A percentile compares a stretch with the other conserved stretches of the same genome.
phyloP scores from a whole-genome alignment of 1,140 invertebrate genomes.

The Drosophila grimshawi region DNA sequence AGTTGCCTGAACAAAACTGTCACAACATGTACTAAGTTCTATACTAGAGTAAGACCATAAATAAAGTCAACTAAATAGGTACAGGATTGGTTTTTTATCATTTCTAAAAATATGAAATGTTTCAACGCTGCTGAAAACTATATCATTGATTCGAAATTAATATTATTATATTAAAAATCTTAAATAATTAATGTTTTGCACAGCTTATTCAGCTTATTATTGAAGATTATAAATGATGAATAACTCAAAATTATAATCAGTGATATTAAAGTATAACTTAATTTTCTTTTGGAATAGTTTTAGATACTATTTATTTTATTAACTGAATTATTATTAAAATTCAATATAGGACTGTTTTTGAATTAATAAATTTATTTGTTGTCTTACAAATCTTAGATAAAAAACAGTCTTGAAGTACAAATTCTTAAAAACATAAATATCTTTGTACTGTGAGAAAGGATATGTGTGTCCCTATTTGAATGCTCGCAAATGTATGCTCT shows the following conservation, averaged over 20 bases:
- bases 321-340: too few relatives aligned
- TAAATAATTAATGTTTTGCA: too few relatives aligned
- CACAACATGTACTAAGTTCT: conserved; percentile 32
- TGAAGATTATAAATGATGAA: too few relatives aligned
- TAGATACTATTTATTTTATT: too few relatives aligned
- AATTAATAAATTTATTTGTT: too few relatives aligned
- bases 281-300: too few relatives aligned
- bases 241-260: too few relatives aligned
- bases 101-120: background rate
- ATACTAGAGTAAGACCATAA: background rate
- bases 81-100: background rate
- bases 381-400: too few relatives aligned
- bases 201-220: too few relatives aligned
- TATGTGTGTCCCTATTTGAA: background rate
- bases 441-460: background rate
- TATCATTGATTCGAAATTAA: background rate
- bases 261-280: too few relatives aligned
- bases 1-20: conserved; percentile 39
- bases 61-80: conserved; percentile 23
- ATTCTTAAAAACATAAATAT: background rate
- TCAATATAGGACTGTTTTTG: too few relatives aligned
- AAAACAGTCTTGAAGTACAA: too few relatives aligned
- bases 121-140: background rate
- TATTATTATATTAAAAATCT: background rate
- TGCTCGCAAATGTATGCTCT: background rate